These are phyloP conservation scores for Sphenodon punctatus DNA, from an alignment of 2,797 vertebrate genomes.

Conservation along the genomic window DNA sequence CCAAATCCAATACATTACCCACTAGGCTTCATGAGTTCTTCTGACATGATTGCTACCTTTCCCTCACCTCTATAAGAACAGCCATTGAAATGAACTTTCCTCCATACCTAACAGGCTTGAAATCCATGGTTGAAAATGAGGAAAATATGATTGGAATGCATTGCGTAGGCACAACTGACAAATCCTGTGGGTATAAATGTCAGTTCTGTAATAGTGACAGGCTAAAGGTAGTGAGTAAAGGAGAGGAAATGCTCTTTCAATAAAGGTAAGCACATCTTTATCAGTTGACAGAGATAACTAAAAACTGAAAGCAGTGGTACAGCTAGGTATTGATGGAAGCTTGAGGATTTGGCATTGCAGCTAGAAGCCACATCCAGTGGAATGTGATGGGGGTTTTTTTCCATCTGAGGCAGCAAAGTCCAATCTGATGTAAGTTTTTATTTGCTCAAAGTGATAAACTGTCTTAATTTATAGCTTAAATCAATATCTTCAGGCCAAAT, in stretches of 20 bases:
- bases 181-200: conserved; percentile 1
- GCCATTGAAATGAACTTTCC: neutral
- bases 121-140: conserved; percentile 1
- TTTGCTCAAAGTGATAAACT: conserved; percentile 59
- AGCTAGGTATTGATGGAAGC: conserved; percentile 34
- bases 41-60: neutral
- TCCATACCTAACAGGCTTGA: neutral
- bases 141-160: conserved; percentile 7
- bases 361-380: conserved; percentile 13
- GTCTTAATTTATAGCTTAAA: conserved; percentile 44
- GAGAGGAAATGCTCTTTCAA: conserved; percentile 16
- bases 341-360: conserved; percentile 22
- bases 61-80: neutral
- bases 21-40: no score
- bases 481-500: conserved; percentile 48
- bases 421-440: conserved; percentile 55
- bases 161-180: conserved; percentile 4
- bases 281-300: conserved; percentile 60
- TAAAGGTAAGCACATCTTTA: conserved; percentile 30
- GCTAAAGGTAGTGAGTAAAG: neutral
- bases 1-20: no score
- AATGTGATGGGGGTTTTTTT: neutral
- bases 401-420: conserved; percentile 36
- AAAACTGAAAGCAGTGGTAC: conserved; percentile 46
- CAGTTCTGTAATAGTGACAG: conserved; percentile 10